Evolutionary conservation across 2,888 invertebrate genomes (phyloP), one percentile per base, ranked within the genome.

Genomic region (Hypena proboscidalis): DNA sequence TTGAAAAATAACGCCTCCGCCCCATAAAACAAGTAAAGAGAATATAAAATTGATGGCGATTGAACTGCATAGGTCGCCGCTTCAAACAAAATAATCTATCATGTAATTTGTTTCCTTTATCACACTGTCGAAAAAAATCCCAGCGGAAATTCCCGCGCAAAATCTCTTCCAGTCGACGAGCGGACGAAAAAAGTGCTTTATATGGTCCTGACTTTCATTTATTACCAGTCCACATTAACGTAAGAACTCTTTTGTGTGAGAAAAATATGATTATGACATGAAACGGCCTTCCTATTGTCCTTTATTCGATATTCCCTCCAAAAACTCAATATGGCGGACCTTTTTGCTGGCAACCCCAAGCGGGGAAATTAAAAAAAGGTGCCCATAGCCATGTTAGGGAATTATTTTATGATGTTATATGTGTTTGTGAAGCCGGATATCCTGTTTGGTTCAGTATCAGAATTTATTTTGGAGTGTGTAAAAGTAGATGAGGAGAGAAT

Each of bases 181-280:
- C 25, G 38, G 49, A 63, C 22, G 72, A 74, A 70, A 66, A 62
- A 48, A 55, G 46, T 62, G 63, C 61, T 66, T n/a, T n/a, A n/a
- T 77, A 75, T 75, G 76, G 67, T 64, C 60, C 74, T 77, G 84
- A 83, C 84, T 87, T 81, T 77, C 80, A 86, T 89, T 86, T 85
- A 84, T 87, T 84, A 83, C 77, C 70, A 70, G 77, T 50, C 61
- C 78, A 80, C 85, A 88, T 89, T 89, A 87, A 84, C 74, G 84
- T 82, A 83, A 85, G 83, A 79, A 84, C 80, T 82, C 85, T 63
- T 86, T 89, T 89, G 87, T 90, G 81, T 40, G 56, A 72, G 76
- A 82, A 88, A 89, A 89, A 89, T 88, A 89, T 87, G 87, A 88
- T 85, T 87, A 89, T 85, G 85, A 81, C 85, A 70, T 75, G 74